Evolutionary conservation across 2,888 invertebrate genomes (phyloP), one percentile per base, ranked within the genome.

Genomic region (Pilophorus perplexus): DNA sequence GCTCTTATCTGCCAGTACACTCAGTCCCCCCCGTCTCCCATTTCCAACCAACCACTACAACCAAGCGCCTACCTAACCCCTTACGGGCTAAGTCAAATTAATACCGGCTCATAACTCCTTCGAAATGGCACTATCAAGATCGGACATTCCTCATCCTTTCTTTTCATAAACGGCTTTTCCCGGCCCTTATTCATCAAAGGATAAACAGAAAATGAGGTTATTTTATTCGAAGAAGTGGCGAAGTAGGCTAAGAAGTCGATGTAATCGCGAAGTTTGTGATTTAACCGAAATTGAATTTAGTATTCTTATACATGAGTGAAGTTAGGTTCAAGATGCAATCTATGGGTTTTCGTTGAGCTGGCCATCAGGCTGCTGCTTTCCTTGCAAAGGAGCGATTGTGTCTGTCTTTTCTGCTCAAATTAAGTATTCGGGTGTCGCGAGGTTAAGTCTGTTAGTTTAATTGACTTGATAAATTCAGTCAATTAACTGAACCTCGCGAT

Each of bases 21-120:
- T 57, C 57, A 57, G 18, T 25, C 57, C 12, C 42, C 27, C 40
- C 57, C 57, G n/a, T 2, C 14, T 23, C 57, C 23, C 38, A 42
- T 33, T n/a, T 55, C 25, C 37, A 20, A 22, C 55, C 37, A n/a
- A 28, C 33, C 55, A 37, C 55, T 37, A 16, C 55, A 14, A 18
- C 54, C 27, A 23, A 57, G 42, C 57, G 40, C 57, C 40, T 46
- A 57, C 57, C 57, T 57, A 38, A 38, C 37, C 60, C 64, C 64
- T 64, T 50, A 64, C 64, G 57, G 64, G 37, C 64, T 65, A 65
- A 65, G 65, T 65, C 65, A 65, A 65, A 65, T 65, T 65, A 65
- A 65, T 65, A 54, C 65, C 37, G 52, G 22, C 22, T 54, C 52
- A 65, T 65, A 65, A 65, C 65, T 65, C 65, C 65, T 65, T 64